phyloP scores from a whole-genome alignment of 2,113 vertebrate genomes.

The Odontophorus gujanensis region DNA sequence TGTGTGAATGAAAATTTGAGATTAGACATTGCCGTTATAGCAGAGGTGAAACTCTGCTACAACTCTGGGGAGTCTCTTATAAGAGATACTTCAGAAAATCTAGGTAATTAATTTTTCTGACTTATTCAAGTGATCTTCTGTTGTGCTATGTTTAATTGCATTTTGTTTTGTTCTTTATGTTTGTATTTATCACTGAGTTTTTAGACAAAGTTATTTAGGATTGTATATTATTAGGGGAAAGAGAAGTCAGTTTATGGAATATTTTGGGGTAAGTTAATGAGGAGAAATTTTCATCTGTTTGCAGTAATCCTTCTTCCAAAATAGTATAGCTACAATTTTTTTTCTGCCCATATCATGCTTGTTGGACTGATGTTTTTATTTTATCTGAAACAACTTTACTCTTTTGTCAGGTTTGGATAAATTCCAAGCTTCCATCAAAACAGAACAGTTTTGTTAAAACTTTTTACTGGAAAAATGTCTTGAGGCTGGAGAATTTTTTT shows the following conservation, averaged over 20 bases:
- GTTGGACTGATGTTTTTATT: not conserved
- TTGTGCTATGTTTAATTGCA: not conserved
- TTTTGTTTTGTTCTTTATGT: slow-evolving; percentile 14
- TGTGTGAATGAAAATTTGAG: not conserved
- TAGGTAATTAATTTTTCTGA: not conserved
- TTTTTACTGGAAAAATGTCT: not conserved
- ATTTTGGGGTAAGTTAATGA: not conserved
- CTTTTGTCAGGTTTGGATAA: not conserved
- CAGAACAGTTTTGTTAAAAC: not conserved
- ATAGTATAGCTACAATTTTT: not conserved
- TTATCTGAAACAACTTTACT: not conserved
- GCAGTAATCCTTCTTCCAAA: not conserved
- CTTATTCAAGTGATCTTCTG: not conserved
- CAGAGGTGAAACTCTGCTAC: not conserved
- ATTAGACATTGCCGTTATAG: not conserved
- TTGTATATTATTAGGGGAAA: not conserved
- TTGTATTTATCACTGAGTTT: not conserved
- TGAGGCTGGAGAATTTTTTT: not conserved
- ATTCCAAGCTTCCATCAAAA: not conserved
- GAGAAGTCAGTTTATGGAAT: not conserved
- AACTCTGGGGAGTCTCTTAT: not conserved
- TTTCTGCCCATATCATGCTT: not conserved
- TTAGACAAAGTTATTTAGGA: not conserved
- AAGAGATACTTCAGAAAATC: not conserved
- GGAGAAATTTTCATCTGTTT: not conserved